phyloP scores from a whole-genome alignment of 2,797 vertebrate genomes.

The Pseudopleuronectes americanus region DNA sequence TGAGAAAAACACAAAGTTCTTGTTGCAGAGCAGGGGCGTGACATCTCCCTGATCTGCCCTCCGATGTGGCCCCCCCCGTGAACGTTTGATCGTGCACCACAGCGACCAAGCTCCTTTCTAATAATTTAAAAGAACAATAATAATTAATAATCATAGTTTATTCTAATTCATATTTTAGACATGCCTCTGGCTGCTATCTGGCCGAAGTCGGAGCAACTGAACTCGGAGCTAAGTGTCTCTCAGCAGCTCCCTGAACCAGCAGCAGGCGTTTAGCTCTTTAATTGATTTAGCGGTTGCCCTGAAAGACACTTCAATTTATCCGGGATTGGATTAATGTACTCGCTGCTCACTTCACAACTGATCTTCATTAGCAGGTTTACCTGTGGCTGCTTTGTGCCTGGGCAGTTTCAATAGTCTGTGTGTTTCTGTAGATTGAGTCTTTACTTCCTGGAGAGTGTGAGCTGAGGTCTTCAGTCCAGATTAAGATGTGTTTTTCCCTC shows the following conservation, averaged over 20 bases:
- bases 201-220: slow-evolving; percentile 56
- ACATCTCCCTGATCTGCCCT: slow-evolving; percentile 47
- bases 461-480: slow-evolving; percentile 8
- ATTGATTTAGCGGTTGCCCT: slow-evolving; percentile 63
- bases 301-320: slow-evolving; percentile 54
- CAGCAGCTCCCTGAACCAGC: slow-evolving; percentile 58
- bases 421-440: neutral
- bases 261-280: slow-evolving; percentile 57
- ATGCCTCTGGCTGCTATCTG: slow-evolving; percentile 58
- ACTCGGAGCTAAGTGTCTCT: slow-evolving; percentile 64
- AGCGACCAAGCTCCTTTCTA: too few species aligned
- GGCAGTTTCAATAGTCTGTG: neutral
- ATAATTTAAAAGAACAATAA: too few species aligned
- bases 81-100: too few species aligned
- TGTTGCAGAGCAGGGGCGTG: slow-evolving; percentile 32
- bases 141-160: too few species aligned
- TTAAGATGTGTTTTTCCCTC: neutral
- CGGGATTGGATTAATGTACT: slow-evolving; percentile 53
- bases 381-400: slow-evolving; percentile 17
- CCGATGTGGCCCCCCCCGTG: slow-evolving; percentile 47
- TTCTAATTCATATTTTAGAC: too few species aligned
- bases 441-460: neutral
- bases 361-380: slow-evolving; percentile 49
- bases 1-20: slow-evolving; percentile 3
- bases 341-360: slow-evolving; percentile 38